These are phyloP conservation scores for Phortica magna DNA, from an alignment of 2,888 invertebrate genomes.

Conservation along the genomic window DNA sequence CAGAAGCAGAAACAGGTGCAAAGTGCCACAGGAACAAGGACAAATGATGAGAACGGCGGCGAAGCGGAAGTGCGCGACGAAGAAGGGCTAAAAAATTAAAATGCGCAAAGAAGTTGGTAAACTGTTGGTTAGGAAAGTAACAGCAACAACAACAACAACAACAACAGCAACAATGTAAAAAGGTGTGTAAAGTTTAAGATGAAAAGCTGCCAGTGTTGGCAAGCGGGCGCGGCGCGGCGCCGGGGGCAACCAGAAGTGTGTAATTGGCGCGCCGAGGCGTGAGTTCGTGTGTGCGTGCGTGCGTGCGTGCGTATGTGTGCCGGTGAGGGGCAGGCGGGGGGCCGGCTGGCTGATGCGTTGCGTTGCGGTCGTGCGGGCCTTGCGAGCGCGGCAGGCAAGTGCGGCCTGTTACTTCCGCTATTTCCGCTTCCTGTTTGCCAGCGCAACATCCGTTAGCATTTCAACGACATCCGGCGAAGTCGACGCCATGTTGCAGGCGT, in stretches of 20 bases:
- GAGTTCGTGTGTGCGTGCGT: too few relatives aligned
- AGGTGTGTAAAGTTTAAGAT: too few relatives aligned
- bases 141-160: neutral
- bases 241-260: too few relatives aligned
- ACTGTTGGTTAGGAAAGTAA: neutral
- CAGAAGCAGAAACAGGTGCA: conserved; percentile 1
- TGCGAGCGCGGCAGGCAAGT: conserved; percentile 44
- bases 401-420: conserved; percentile 47
- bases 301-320: neutral
- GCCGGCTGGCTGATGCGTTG: too few relatives aligned
- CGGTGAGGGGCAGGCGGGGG: neutral
- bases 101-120: conserved; percentile 14
- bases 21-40: too few relatives aligned
- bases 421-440: conserved; percentile 48
- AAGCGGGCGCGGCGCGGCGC: too few relatives aligned
- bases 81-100: neutral
- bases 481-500: conserved; percentile 19
- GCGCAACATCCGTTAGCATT: conserved; percentile 58
- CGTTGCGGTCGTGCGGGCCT: conserved; percentile 2
- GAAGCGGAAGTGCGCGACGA: neutral
- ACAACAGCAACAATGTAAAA: too few relatives aligned
- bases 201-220: too few relatives aligned
- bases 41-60: too few relatives aligned
- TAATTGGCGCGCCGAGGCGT: too few relatives aligned
- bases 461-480: conserved; percentile 50